These are phyloP conservation scores for Trachythela sp. DNA, from an alignment of 64 coral and sea anemone genomes.

Conservation along the genomic window DNA sequence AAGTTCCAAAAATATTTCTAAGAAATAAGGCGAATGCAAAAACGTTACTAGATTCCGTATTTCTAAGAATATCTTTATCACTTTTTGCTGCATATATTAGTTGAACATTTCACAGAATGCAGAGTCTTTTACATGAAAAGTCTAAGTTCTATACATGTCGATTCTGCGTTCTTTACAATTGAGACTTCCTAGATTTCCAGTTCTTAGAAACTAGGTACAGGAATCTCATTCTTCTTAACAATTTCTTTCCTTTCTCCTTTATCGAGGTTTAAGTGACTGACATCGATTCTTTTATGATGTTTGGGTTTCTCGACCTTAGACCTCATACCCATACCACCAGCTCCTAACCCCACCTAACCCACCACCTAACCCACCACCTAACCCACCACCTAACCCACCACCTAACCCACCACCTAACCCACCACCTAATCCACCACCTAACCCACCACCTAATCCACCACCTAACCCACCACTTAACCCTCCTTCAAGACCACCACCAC, in stretches of 20 bases:
- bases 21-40: too few relatives aligned
- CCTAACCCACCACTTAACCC: conserved; percentile 10
- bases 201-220: conserved; percentile 8
- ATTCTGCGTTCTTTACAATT: too few relatives aligned
- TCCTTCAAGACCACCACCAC: conserved; percentile 18
- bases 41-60: too few relatives aligned
- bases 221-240: conserved; percentile 72
- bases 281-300: conserved; percentile 45
- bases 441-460: conserved; percentile 31
- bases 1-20: too few relatives aligned
- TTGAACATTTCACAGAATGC: too few relatives aligned
- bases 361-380: conserved; percentile 39
- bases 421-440: conserved; percentile 55
- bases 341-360: conserved; percentile 29
- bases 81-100: too few relatives aligned
- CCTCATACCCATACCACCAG: conserved; percentile 48
- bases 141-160: too few relatives aligned
- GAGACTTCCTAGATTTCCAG: too few relatives aligned
- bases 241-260: conserved; percentile 61
- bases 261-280: conserved; percentile 54
- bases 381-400: conserved; percentile 30
- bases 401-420: conserved; percentile 46
- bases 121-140: too few relatives aligned
- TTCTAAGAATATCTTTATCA: too few relatives aligned
- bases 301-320: conserved; percentile 36